Conservation (phyloP, 1,140 invertebrate genomes). For the Anagrus nilaparvatae region DNA sequence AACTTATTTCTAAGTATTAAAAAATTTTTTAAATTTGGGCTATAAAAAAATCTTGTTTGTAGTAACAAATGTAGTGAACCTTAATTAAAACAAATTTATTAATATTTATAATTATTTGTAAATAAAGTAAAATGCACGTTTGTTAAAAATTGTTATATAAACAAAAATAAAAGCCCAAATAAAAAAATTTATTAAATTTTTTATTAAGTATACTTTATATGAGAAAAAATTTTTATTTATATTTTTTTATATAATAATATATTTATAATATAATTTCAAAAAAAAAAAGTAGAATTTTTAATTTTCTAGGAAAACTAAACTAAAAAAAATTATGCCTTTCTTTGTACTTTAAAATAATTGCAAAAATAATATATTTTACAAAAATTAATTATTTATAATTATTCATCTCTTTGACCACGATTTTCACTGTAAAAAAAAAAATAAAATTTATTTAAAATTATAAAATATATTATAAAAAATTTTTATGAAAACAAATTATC, state of each 20-base stretch:
- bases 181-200: too few species aligned
- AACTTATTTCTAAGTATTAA: too few species aligned
- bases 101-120: too few species aligned
- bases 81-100: too few species aligned
- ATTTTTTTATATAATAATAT: conserved; percentile 5
- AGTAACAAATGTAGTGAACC: too few species aligned
- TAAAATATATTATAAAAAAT: conserved; percentile 4
- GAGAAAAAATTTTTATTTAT: conserved; percentile 9
- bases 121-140: too few species aligned
- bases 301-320: background rate
- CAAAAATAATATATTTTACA: conserved; percentile 5
- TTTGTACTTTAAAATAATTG: background rate
- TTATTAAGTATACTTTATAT: too few species aligned
- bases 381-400: conserved; percentile 10
- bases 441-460: background rate
- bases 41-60: too few species aligned
- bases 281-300: background rate
- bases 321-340: conserved; percentile 8
- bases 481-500: background rate
- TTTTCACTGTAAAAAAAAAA: conserved; percentile 20
- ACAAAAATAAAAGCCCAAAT: too few species aligned
- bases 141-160: too few species aligned
- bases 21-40: too few species aligned
- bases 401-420: conserved; percentile 16
- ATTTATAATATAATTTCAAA: conserved; percentile 2